A percentile compares a stretch with the other conserved stretches of the same genome.
Evolutionary conservation across 1,140 invertebrate species (phyloP).

Genomic region (Stegodyphus dumicola): DNA sequence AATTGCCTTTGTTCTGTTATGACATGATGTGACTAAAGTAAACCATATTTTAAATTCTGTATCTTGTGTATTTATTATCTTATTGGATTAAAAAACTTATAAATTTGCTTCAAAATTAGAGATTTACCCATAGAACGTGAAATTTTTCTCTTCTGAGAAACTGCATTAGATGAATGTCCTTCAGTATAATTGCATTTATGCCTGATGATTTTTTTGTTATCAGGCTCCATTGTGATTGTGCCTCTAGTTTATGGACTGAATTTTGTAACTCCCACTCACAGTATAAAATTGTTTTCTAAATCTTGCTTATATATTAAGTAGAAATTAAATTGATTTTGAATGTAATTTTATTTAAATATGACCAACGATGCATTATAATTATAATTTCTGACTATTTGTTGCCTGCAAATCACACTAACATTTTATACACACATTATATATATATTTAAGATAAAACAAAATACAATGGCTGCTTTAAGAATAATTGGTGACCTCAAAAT

Average conservation of each 20-base stretch:
- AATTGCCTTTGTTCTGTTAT: too few species aligned
- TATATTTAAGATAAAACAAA: too few species aligned
- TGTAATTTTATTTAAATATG: neutral
- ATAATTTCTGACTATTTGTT: neutral
- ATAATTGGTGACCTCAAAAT: too few species aligned
- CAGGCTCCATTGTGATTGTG: constrained; percentile 37
- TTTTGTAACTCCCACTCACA: constrained; percentile 14
- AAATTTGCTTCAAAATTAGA: too few species aligned
- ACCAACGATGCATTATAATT: constrained; percentile 25
- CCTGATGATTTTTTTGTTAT: neutral
- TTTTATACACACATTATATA: too few species aligned
- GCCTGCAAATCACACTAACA: too few species aligned
- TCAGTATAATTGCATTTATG: constrained; percentile 45
- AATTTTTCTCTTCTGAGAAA: constrained; percentile 7
- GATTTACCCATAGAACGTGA: neutral
- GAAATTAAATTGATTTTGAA: constrained; percentile 11
- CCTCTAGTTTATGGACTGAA: constrained; percentile 26
- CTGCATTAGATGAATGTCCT: neutral
- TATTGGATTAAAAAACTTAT: too few species aligned
- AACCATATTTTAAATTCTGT: too few species aligned
- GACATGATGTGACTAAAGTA: too few species aligned
- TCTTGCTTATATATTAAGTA: constrained; percentile 43
- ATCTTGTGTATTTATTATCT: too few species aligned
- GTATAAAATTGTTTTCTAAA: constrained; percentile 31
- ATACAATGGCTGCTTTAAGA: too few species aligned